These are phyloP conservation scores for Empis livida DNA, from an alignment of 2,888 invertebrate species.

Conservation along the genomic window DNA sequence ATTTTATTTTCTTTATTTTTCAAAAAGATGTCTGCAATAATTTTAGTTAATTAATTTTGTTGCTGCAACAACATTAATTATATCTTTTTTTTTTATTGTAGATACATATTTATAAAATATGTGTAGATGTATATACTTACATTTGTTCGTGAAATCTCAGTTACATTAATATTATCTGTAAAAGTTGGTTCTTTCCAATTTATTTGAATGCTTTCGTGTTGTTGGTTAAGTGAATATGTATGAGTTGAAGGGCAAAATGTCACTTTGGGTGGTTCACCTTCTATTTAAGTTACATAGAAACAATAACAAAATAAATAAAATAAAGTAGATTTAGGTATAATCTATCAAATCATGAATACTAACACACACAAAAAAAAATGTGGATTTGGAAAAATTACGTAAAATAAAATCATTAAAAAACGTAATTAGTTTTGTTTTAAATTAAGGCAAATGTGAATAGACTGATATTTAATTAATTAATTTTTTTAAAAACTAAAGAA, in stretches of 20 bases:
- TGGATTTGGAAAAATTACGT: no score
- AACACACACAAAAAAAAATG: no score
- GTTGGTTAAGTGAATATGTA: constrained; percentile 11
- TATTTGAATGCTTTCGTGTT: constrained; percentile 20
- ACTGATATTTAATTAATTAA: no score
- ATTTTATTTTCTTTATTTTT: no score
- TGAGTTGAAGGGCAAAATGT: constrained; percentile 36
- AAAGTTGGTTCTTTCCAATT: constrained; percentile 39
- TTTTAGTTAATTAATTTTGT: no score
- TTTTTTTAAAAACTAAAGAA: no score
- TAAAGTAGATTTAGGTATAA: neutral
- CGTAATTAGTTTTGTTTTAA: neutral
- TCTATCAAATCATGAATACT: neutral
- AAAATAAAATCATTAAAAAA: no score
- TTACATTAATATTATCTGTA: constrained; percentile 38
- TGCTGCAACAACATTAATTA: no score
- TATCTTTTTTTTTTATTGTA: no score
- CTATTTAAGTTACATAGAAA: constrained; percentile 20
- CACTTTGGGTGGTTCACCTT: constrained; percentile 38
- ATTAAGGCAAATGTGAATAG: no score
- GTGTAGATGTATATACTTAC: no score
- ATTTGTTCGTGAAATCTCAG: constrained; percentile 32
- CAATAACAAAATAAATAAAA: neutral
- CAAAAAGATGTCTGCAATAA: no score
- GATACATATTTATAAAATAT: neutral